A percentile compares a stretch with the other conserved stretches of the same genome.
Conservation (phyloP, 2,888 invertebrate genomes). For the Odontothrips loti region DNA sequence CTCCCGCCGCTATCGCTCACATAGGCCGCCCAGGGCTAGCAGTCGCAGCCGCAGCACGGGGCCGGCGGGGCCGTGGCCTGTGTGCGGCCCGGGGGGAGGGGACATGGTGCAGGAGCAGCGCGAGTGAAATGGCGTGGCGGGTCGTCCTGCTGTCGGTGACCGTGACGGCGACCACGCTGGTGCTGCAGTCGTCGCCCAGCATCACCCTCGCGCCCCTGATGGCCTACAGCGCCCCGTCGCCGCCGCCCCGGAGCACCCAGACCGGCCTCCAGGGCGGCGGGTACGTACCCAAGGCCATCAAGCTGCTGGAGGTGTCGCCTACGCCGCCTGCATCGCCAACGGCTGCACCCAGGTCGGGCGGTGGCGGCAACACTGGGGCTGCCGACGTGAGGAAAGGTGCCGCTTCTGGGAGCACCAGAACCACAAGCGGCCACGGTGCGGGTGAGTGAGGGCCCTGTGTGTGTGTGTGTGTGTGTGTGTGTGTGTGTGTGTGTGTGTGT, state of each 20-base stretch:
- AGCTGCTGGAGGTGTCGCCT: background rate
- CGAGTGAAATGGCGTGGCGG: background rate
- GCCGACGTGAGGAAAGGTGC: no score
- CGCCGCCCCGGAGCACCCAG: background rate
- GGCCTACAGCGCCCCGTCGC: background rate
- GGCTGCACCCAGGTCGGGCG: background rate
- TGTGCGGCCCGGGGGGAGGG: background rate
- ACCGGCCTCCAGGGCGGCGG: background rate
- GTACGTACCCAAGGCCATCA: background rate
- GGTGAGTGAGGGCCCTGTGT: no score
- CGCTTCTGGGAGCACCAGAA: no score
- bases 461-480: no score
- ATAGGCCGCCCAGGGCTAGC: background rate
- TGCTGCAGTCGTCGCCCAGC: background rate
- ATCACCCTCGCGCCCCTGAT: background rate
- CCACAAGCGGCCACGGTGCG: no score
- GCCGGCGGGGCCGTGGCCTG: background rate
- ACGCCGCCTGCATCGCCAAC: background rate
- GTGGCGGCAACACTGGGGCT: background rate
- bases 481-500: no score
- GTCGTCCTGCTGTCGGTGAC: background rate
- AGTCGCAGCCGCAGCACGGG: background rate
- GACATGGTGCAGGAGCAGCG: background rate
- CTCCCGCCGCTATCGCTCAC: no score
- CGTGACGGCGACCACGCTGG: background rate